Base-by-base conservation (phyloP, 1,140 invertebrate genomes). In the Drosophila truncata region DNA sequence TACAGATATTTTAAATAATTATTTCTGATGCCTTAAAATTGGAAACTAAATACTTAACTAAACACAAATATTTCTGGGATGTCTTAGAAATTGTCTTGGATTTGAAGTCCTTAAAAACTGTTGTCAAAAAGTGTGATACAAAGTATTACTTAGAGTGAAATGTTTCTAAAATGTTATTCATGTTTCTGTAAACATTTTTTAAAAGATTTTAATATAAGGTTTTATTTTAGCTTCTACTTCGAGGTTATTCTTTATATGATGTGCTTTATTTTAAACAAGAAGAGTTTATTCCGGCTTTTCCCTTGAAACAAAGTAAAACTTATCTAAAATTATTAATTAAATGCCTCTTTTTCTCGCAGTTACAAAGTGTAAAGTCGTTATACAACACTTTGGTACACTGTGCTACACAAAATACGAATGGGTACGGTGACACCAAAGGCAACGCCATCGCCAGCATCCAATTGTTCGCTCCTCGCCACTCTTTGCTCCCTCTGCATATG, bases 371-470 rank as follows among this genome's bases (percentile, higher is more conserved):
- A 23, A 49, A 49, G 44, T 54, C 46, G 29, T 44, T 66, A 66
- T 41, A 44, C 47, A 66, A 67, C 62, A 49, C 27, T 31, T 47
- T 41, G 35, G 65, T 64, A 42, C 59, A 63, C 42, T 49, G 64
- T 25, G 16, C 42, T 25, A 41, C 62, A 52, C 61, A 31, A 44
- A 58, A 58, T 44, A 27, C 50, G 52, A 37, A 37, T 37, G 16
- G 31, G 31, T 35, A 23, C 2, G 29, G 29, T 39, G 39, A 37
- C 47, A 37, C 23, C 47, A 39, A 23, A 8, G 16, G 49, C 33
- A 35, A 47, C 27, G 31, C 69, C 66, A 46, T 27, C 27, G 59
- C 49, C 66, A 72, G 69, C 66, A 72, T 60, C 66, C 66, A 49
- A 72, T 72, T 72, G 66, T 72, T 58, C n/a, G 20, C 16, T 10